These are phyloP conservation scores for Ferdinandea cuprea DNA, from an alignment of 2,888 invertebrate species.

Conservation along the genomic window DNA sequence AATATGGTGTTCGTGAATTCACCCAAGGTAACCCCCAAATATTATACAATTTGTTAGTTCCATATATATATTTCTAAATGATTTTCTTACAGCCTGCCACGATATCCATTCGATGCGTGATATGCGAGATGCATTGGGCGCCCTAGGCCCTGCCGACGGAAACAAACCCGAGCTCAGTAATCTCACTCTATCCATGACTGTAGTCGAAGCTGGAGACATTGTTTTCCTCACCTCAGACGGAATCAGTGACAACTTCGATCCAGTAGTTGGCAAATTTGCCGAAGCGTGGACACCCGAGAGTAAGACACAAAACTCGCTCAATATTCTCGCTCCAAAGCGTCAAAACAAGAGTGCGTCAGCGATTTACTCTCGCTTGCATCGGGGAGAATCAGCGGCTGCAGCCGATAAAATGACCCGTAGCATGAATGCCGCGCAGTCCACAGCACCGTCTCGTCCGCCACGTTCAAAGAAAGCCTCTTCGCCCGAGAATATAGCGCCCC, in stretches of 20 bases:
- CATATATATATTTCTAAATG: not conserved
- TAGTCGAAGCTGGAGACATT: constrained; percentile 91
- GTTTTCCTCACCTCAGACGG: constrained; percentile 95
- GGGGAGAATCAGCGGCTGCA: constrained; percentile 54
- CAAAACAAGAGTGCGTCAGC: constrained; percentile 83
- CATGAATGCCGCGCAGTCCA: constrained; percentile 63
- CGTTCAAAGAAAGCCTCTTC: constrained; percentile 77
- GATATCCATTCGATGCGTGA: constrained; percentile 91
- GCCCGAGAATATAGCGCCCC: constrained; percentile 63
- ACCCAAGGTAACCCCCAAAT: constrained; percentile 86
- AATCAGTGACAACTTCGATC: constrained; percentile 95
- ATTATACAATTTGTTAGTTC: not conserved
- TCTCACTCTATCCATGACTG: constrained; percentile 92
- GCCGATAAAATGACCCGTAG: constrained; percentile 54
- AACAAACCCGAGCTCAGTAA: constrained; percentile 93
- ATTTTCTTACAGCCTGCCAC: constrained; percentile 87
- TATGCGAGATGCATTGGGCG: constrained; percentile 94
- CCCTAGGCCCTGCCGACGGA: constrained; percentile 93
- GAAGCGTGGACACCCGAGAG: constrained; percentile 83
- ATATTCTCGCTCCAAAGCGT: constrained; percentile 79
- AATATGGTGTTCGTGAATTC: constrained; percentile 91
- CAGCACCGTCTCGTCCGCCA: constrained; percentile 77
- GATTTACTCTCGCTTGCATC: constrained; percentile 80
- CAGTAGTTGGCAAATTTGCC: constrained; percentile 94
- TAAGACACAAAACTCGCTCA: constrained; percentile 74